phyloP scores from a whole-genome alignment of 2,888 invertebrate genomes.

The Acleris cristana region DNA sequence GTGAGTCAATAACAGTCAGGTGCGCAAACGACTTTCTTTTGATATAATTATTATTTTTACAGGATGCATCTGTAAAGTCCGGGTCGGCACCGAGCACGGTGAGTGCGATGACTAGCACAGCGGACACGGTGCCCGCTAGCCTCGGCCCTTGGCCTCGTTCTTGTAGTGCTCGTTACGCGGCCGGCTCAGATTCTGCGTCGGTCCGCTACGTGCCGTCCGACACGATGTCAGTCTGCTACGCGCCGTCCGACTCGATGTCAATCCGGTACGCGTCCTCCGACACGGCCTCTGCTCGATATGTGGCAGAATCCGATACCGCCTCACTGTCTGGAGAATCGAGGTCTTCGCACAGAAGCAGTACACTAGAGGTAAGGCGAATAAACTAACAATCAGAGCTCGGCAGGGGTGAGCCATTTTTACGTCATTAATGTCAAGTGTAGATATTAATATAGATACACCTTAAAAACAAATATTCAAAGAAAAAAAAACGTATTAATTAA shows the following conservation, averaged over 20 bases:
- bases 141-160: not conserved
- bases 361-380: conserved; percentile 51
- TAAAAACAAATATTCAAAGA: no score
- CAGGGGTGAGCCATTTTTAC: no score
- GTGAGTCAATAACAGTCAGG: no score
- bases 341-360: conserved; percentile 74
- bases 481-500: no score
- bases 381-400: no score
- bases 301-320: conserved; percentile 77
- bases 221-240: conserved; percentile 31
- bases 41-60: conserved; percentile 28
- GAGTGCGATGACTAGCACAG: conserved; percentile 43
- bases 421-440: no score
- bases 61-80: conserved; percentile 71
- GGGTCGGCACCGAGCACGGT: conserved; percentile 62
- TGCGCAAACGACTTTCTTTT: no score
- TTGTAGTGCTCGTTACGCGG: conserved; percentile 7
- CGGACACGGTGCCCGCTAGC: conserved; percentile 27
- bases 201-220: no score
- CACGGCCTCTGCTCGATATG: conserved; percentile 38
- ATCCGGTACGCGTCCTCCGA: conserved; percentile 35
- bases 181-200: no score
- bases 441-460: no score
- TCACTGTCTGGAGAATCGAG: conserved; percentile 88
- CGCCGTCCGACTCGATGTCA: conserved; percentile 1